These are phyloP conservation scores for Calonectris borealis DNA, from an alignment of 2,113 vertebrate genomes.

Conservation along the genomic window DNA sequence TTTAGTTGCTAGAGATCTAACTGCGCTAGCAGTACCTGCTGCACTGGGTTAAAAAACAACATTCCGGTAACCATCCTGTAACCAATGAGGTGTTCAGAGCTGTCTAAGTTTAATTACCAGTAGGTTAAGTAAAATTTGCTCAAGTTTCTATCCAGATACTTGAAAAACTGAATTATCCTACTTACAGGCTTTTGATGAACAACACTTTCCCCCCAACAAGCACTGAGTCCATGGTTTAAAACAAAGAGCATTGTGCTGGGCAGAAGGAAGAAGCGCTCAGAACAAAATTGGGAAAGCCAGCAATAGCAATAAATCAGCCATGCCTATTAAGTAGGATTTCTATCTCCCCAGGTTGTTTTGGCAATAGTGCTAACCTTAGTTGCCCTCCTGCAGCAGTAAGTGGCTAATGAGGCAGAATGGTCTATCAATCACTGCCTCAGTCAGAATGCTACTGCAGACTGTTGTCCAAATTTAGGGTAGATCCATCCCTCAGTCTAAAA, in stretches of 20 bases:
- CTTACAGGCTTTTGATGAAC: background rate
- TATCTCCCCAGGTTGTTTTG: slow-evolving; percentile 63
- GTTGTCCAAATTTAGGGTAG: background rate
- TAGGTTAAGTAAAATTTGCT: slow-evolving; percentile 20
- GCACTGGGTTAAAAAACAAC: background rate
- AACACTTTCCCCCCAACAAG: background rate
- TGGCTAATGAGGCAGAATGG: slow-evolving; percentile 57
- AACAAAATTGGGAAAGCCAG: slow-evolving; percentile 5
- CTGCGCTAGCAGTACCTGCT: background rate
- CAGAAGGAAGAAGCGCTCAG: background rate
- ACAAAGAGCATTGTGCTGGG: background rate
- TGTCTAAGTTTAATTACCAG: background rate
- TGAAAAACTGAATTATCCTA: background rate
- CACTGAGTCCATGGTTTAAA: background rate
- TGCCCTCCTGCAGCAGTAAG: slow-evolving; percentile 52
- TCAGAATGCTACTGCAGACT: slow-evolving; percentile 9
- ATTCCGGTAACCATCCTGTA: background rate
- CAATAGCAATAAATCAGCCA: slow-evolving; percentile 35
- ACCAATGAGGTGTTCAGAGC: background rate
- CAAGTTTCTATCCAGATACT: background rate
- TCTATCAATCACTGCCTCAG: slow-evolving; percentile 52
- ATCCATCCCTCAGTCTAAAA: background rate
- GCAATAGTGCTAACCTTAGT: slow-evolving; percentile 37
- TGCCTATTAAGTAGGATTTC: slow-evolving; percentile 56
- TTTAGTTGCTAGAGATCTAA: background rate